phyloP scores from a whole-genome alignment of 2,797 vertebrate genomes.

The Taenioides sp. region DNA sequence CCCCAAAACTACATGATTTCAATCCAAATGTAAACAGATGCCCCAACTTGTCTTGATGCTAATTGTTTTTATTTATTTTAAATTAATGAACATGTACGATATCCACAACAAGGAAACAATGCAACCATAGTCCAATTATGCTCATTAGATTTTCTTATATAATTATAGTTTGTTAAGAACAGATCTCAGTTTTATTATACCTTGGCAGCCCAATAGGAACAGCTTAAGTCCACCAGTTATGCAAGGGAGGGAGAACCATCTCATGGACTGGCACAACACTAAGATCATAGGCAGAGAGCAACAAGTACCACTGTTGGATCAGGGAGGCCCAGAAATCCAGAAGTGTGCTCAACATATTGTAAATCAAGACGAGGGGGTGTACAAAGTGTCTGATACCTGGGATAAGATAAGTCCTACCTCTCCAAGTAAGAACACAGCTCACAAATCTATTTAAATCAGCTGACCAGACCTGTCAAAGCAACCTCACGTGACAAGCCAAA shows the following conservation, averaged over 20 bases:
- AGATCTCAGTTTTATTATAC: too few relatives aligned
- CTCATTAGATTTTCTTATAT: too few relatives aligned
- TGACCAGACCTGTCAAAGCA: too few relatives aligned
- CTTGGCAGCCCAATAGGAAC: too few relatives aligned
- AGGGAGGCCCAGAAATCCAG: not conserved
- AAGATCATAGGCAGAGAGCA: not conserved
- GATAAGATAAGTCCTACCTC: not conserved
- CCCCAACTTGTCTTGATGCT: not conserved
- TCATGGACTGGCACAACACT: not conserved
- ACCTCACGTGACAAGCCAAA: too few relatives aligned
- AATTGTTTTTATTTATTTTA: too few relatives aligned
- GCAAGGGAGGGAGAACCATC: not conserved
- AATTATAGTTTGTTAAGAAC: too few relatives aligned
- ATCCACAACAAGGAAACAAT: not conserved
- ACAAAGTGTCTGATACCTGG: not conserved
- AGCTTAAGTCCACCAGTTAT: too few relatives aligned
- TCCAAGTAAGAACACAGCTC: not conserved
- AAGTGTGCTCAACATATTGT: not conserved
- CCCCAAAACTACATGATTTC: slow-evolving; percentile 43
- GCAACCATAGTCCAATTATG: not conserved
- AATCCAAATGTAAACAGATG: slow-evolving; percentile 20
- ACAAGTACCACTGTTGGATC: not conserved
- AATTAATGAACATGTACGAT: not conserved
- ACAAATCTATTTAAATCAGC: not conserved
- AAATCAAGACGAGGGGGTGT: not conserved